Evolutionary conservation across 2,113 vertebrate species (phyloP), one percentile per base, ranked within the genome.

Genomic region (Passerina amoena): DNA sequence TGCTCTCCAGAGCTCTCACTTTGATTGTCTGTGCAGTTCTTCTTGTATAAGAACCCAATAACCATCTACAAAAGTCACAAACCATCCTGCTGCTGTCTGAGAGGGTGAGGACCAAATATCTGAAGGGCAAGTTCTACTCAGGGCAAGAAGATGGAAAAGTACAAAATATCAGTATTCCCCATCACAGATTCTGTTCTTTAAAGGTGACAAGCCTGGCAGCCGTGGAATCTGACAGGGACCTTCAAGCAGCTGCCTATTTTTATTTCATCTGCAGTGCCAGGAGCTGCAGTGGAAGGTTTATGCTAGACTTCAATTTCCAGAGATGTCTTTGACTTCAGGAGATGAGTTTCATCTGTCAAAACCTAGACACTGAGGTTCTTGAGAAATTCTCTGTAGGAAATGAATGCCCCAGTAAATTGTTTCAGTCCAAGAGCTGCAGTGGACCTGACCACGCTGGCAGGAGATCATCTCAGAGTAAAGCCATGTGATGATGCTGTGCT

Each of bases 231-330:
- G 59, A 47, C 4, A 17, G 35, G 11, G 7, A 2, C 23, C 37
- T 96, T 83, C 72, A 70, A 47, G 64, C 80, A 86, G 64, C 28
- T 70, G 17, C 2, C n/a, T 81, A 22, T 61, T 75, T 91, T 87
- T 77, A 47, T 42, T 84, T 57, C 6, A 14, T 70, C 27, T 82
- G 38, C 14, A 50, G 45, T 78, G 53, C 63, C 76, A 51, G 79
- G 48, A 90, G 10, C 28, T 69, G 16, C 10, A 56, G 27, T 30
- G 45, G 8, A 66, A 51, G 11, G 15, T 70, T 82, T 61, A 8
- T 68, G 65, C 23, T 68, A 72, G 44, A 69, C 54, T 79, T 37
- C 9, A 16, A 7, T 56, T 88, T 92, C 69, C 40, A 31, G 75
- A 79, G 35, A 33, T 23, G 22, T 63, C 57, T 90, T 76, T 68